These are phyloP conservation scores for Desmodus rotundus DNA, from an alignment of 2,113 vertebrate genomes.

Conservation along the genomic window DNA sequence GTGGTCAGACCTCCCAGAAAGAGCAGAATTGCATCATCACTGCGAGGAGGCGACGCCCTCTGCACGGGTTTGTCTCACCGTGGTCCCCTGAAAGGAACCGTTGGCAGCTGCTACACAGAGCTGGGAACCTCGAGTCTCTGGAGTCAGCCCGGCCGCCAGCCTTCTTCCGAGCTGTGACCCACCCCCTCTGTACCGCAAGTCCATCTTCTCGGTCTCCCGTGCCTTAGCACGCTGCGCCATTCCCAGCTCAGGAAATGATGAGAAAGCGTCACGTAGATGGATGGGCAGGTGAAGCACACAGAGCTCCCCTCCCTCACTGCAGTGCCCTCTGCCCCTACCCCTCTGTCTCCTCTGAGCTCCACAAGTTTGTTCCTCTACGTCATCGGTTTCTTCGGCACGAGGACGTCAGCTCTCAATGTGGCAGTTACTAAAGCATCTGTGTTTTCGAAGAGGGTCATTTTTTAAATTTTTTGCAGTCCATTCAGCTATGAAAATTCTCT, in stretches of 20 bases:
- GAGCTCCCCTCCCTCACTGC: not conserved
- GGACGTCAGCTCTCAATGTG: fast-evolving
- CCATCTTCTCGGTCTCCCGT: not conserved
- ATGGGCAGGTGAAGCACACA: not conserved
- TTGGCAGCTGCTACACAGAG: not conserved
- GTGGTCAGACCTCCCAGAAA: not conserved
- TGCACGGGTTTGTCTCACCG: not conserved
- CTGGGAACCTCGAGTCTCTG: fast-evolving
- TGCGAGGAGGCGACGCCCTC: not conserved
- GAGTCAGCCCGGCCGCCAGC: not conserved
- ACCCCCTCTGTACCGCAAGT: not conserved
- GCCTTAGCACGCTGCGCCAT: not conserved
- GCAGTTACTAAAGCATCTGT: not conserved
- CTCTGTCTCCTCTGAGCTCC: not conserved
- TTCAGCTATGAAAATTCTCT: not conserved
- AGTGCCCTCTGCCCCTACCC: fast-evolving
- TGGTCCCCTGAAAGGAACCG: not conserved
- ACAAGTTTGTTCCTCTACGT: fast-evolving
- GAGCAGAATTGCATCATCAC: not conserved
- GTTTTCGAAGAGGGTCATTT: not conserved
- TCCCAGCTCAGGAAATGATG: not conserved
- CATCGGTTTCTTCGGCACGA: not conserved
- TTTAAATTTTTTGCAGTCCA: not conserved
- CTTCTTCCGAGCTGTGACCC: not conserved
- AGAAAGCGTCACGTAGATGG: not conserved